A percentile compares a stretch with the other conserved stretches of the same genome.
Conservation (phyloP, 64 coral and sea anemone species). For the Stichodactyla helianthus region DNA sequence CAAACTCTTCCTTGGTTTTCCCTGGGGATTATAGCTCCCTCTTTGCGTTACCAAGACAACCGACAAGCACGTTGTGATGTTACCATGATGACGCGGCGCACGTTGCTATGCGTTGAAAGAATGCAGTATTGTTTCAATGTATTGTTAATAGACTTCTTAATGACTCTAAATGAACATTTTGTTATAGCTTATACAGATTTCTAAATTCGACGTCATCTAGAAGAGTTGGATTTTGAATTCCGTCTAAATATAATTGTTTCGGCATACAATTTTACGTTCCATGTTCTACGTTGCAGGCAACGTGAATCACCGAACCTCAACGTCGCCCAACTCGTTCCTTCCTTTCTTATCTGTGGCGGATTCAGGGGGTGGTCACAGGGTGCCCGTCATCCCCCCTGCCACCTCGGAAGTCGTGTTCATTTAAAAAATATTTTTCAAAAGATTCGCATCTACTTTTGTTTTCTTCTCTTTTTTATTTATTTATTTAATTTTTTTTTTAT, state of each 20-base stretch:
- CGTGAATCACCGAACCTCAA: too few relatives aligned
- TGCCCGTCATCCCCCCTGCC: too few relatives aligned
- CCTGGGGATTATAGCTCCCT: not conserved
- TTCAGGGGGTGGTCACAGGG: too few relatives aligned
- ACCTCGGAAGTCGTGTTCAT: too few relatives aligned
- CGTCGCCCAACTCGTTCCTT: too few relatives aligned
- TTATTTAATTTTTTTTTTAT: too few relatives aligned
- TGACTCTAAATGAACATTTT: not conserved
- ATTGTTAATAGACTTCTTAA: not conserved
- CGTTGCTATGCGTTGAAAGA: conserved; percentile 6
- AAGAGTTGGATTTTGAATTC: not conserved
- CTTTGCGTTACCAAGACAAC: not conserved
- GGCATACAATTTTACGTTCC: not conserved
- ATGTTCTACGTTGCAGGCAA: too few relatives aligned
- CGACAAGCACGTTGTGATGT: not conserved
- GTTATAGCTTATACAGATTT: not conserved
- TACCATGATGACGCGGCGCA: not conserved
- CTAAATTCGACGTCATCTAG: not conserved
- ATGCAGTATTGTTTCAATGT: not conserved
- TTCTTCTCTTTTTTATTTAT: too few relatives aligned
- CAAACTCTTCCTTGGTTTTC: not conserved
- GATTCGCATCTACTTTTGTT: too few relatives aligned
- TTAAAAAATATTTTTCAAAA: too few relatives aligned
- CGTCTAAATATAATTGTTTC: not conserved
- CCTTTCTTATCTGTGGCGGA: too few relatives aligned